Percentiles rank a stretch among this genome's conserved stretches.
Evolutionary conservation across 2,888 invertebrate species (phyloP).

Genomic region (Temnothorax ravouxi): DNA sequence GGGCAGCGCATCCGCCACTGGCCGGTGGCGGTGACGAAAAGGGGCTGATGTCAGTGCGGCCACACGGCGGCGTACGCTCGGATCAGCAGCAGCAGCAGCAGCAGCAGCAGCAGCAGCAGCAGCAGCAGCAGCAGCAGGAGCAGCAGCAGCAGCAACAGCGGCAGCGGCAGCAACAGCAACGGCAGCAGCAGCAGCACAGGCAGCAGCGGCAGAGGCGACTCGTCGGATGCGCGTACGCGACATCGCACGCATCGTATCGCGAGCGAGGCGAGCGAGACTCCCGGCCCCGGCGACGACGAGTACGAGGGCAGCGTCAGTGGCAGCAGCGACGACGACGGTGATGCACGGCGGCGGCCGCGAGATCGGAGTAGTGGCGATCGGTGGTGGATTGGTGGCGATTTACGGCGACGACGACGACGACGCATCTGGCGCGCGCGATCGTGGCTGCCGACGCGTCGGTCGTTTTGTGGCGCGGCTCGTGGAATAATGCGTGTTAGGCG

Average conservation of each 20-base stretch:
- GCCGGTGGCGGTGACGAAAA: conserved; percentile 69
- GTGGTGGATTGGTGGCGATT: conserved; percentile 51
- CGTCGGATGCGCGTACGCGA: conserved; percentile 81
- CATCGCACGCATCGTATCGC: conserved; percentile 69
- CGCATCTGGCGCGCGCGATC: conserved; percentile 72
- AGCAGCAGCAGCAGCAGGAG: background rate
- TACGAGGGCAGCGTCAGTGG: conserved; percentile 60
- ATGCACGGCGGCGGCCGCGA: conserved; percentile 69
- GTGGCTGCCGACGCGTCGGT: conserved; percentile 61
- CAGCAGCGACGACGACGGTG: conserved; percentile 60
- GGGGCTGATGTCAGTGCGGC: conserved; percentile 75
- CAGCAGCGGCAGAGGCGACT: conserved; percentile 57
- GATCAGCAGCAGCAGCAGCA: conserved; percentile 21
- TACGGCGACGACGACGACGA: conserved; percentile 59
- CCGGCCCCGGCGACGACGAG: conserved; percentile 62
- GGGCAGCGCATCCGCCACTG: conserved; percentile 71
- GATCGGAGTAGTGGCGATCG: conserved; percentile 64
- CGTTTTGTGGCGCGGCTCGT: conserved; percentile 67
- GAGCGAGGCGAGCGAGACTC: conserved; percentile 69
- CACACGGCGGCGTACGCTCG: conserved; percentile 74
- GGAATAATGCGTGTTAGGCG: conserved; percentile 84
- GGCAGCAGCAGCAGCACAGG: background rate
- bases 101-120: background rate
- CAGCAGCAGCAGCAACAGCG: background rate
- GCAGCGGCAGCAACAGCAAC: no score